Percentiles rank a stretch among this genome's conserved stretches.
phyloP scores from a whole-genome alignment of 2,113 vertebrate genomes.

The Centropus bengalensis region DNA sequence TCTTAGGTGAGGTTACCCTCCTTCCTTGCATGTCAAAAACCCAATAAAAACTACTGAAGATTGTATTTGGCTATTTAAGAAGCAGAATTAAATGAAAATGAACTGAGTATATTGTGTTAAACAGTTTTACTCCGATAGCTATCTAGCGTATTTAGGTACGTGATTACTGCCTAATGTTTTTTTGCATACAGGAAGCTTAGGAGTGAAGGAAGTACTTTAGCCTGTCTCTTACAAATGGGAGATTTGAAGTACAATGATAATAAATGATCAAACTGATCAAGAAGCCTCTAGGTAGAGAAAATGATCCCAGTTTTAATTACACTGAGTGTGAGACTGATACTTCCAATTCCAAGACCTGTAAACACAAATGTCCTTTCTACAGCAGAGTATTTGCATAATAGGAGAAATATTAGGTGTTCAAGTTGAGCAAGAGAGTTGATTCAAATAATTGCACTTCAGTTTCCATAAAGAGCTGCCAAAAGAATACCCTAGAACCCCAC shows the following conservation, averaged over 20 bases:
- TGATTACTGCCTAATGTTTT: conserved; percentile 31
- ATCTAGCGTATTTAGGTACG: conserved; percentile 11
- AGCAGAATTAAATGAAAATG: background rate
- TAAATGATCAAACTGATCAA: background rate
- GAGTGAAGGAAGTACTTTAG: background rate
- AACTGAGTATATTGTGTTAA: background rate
- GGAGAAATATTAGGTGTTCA: background rate
- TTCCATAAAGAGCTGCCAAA: background rate
- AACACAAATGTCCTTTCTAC: background rate
- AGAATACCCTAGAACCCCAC: background rate
- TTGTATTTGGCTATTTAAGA: conserved; percentile 6
- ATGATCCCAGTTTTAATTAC: background rate
- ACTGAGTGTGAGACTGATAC: background rate
- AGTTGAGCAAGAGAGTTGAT: background rate
- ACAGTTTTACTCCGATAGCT: conserved; percentile 1
- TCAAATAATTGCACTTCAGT: background rate
- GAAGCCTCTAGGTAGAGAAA: background rate
- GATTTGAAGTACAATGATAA: background rate
- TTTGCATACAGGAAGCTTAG: background rate
- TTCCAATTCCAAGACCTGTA: background rate
- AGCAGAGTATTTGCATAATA: background rate
- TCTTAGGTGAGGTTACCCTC: background rate
- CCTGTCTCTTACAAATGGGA: background rate
- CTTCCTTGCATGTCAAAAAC: background rate
- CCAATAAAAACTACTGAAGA: background rate